Evolutionary conservation across 2,888 invertebrate species (phyloP).

Genomic region (Pseudolycoriella hygida): DNA sequence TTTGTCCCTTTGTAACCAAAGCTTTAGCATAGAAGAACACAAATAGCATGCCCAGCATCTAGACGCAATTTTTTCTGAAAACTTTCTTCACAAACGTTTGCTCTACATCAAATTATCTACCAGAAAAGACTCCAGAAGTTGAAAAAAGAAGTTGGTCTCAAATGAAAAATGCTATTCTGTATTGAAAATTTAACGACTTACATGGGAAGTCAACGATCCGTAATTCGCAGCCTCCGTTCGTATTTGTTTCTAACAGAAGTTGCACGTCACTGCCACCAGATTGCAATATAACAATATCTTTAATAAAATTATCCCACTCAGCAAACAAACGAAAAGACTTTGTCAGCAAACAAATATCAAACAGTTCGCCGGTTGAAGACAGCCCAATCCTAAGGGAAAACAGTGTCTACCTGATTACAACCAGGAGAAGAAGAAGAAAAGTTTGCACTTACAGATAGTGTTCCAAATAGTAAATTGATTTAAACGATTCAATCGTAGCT

Average conservation of each 20-base stretch:
- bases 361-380: not conserved
- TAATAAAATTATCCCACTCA: not conserved
- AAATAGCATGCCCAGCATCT: too few species aligned
- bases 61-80: too few species aligned
- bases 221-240: constrained; percentile 11
- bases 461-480: not conserved
- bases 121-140: too few species aligned
- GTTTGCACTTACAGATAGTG: not conserved
- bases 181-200: too few species aligned
- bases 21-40: too few species aligned
- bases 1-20: too few species aligned
- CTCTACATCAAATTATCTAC: not conserved
- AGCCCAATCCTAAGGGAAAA: not conserved
- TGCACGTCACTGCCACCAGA: not conserved
- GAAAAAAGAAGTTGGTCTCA: too few species aligned
- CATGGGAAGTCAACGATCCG: constrained; percentile 26
- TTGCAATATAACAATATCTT: not conserved
- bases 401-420: too few species aligned
- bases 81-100: too few species aligned
- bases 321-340: not conserved
- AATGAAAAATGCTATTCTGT: too few species aligned
- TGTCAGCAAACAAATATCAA: not conserved
- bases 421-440: too few species aligned
- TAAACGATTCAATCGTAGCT: not conserved
- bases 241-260: not conserved